A percentile compares a stretch with the other conserved stretches of the same genome.
Conservation (phyloP, 2,797 vertebrate species). For the Mastacembelus armatus region DNA sequence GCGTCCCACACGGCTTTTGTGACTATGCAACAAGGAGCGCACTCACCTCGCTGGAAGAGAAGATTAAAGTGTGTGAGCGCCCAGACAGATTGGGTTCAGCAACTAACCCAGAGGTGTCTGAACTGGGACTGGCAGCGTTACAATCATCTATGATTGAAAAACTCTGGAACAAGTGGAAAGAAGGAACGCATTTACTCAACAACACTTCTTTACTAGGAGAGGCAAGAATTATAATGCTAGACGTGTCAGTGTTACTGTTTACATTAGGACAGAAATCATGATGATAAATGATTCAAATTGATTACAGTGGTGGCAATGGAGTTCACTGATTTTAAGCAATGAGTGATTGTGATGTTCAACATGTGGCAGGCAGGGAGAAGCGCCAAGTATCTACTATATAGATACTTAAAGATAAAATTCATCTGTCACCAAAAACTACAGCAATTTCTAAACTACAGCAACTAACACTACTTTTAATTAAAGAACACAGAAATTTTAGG, state of each 20-base stretch:
- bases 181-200: slow-evolving; percentile 84
- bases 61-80: slow-evolving; percentile 95
- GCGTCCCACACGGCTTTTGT: slow-evolving; percentile 75
- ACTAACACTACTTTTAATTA: slow-evolving; percentile 27
- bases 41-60: slow-evolving; percentile 98
- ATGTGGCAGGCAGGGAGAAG: slow-evolving; percentile 14
- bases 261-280: background rate
- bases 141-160: slow-evolving; percentile 95
- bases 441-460: slow-evolving; percentile 44
- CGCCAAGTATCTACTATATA: slow-evolving; percentile 1
- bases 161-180: slow-evolving; percentile 95
- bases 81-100: slow-evolving; percentile 94
- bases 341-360: slow-evolving; percentile 33
- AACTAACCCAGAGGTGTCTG: slow-evolving; percentile 93
- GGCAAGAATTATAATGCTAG: slow-evolving; percentile 37
- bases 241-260: slow-evolving; percentile 9
- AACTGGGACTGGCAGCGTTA: slow-evolving; percentile 89
- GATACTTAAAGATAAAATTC: slow-evolving; percentile 15
- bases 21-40: slow-evolving; percentile 78
- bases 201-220: slow-evolving; percentile 40
- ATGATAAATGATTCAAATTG: slow-evolving; percentile 14
- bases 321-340: slow-evolving; percentile 22
- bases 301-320: slow-evolving; percentile 28
- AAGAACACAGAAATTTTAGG: slow-evolving; percentile 35
- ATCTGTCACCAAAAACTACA: slow-evolving; percentile 60